Evolutionary conservation across 2,797 vertebrate species (phyloP), one percentile per base, ranked within the genome.

Genomic region (Gadopsis marmoratus): DNA sequence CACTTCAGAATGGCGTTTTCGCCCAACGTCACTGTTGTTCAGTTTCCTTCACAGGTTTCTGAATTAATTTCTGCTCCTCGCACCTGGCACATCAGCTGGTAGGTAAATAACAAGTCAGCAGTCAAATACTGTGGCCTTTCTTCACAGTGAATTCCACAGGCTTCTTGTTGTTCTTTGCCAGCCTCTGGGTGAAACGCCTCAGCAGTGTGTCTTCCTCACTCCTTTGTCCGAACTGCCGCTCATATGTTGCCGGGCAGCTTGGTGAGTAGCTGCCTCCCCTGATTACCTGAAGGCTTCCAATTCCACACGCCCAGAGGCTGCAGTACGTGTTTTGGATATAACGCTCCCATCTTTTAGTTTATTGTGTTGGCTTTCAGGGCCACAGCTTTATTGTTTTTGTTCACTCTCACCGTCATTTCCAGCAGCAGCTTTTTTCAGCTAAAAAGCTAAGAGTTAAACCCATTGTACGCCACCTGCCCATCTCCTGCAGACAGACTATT

Each of bases 31-130:
- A 51, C 35, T 64, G 29, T 56, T 64, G 16, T 60, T 73, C n/a
- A 35, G 37, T 54, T 60, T 65, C 37, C 53, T 64, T 45, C 35
- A 76, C 67, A 31, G 11, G 45, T 51, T 62, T 66, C 31, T 76
- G 48, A 60, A 74, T 71, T 56, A 0, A 68, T 79, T 62, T 76
- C 2, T 59, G 54, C 58, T 39, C 7, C 11, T 29, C 67, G 78
- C 65, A 48, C 39, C 53, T 69, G 55, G 51, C 55, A 58, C 69
- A 65, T 64, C 48, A 56, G 63, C 58, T 54, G 29, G 37, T 41
- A 16, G 66, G 33, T 83, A 62, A 83, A 68, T 51, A 75, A 84
- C 67, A 78, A 85, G 39, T 45, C 39, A 45, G 68, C 74, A 61
- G 87, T 81, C 26, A 54, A 31, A 79, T 72, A 54, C 56, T 13